Evolutionary conservation across 2,888 invertebrate species (phyloP).

Genomic region (Parasteatoda lunata): DNA sequence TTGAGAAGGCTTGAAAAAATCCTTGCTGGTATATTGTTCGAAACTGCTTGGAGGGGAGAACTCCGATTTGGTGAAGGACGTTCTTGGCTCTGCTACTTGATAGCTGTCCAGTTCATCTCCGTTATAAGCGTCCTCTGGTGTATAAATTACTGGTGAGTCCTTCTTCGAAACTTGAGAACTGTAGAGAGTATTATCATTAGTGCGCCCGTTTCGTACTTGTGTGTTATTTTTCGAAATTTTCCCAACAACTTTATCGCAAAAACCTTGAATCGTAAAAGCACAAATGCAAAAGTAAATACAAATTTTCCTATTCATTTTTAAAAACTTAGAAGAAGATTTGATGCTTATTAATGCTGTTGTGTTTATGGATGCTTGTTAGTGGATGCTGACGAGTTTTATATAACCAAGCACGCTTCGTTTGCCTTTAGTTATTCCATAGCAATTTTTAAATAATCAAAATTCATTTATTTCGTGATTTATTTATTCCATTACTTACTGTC

Average conservation of each 20-base stretch:
- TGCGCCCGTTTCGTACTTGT: constrained; percentile 11
- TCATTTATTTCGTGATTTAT: constrained; percentile 56
- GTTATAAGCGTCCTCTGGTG: background rate
- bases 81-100: constrained; percentile 4
- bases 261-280: background rate
- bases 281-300: too few species aligned
- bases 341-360: background rate
- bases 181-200: constrained; percentile 1
- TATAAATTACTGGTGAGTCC: background rate
- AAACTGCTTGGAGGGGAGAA: background rate
- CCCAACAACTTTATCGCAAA: background rate
- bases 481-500: constrained; percentile 7
- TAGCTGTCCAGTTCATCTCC: constrained; percentile 12
- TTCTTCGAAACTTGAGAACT: constrained; percentile 41
- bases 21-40: background rate
- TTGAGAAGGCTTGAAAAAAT: background rate
- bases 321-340: background rate
- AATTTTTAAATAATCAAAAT: constrained; percentile 34
- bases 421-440: constrained; percentile 20
- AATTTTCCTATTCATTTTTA: too few species aligned
- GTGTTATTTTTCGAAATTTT: constrained; percentile 34
- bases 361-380: background rate
- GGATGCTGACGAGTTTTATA: constrained; percentile 18
- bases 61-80: background rate
- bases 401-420: constrained; percentile 56